A percentile compares a stretch with the other conserved stretches of the same genome.
Conservation (phyloP, 2,113 vertebrate genomes). For the Gymnobelideus leadbeateri region DNA sequence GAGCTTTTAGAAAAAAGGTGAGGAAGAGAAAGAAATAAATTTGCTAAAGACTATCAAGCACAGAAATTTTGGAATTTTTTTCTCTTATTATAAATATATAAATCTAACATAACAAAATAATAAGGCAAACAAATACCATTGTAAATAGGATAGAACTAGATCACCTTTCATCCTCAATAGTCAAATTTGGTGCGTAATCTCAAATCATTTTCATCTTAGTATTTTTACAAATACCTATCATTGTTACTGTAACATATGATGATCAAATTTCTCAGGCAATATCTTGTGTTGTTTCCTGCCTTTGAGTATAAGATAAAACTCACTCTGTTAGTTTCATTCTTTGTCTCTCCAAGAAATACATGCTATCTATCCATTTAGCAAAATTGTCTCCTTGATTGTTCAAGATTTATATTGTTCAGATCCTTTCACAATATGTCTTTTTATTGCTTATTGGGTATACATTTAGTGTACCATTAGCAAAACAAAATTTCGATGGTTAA, state of each 20-base stretch:
- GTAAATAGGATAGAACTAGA: not conserved
- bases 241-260: not conserved
- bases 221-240: not conserved
- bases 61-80: not conserved
- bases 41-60: not conserved
- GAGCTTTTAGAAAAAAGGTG: not conserved
- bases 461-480: no score
- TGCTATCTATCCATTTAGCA: not conserved
- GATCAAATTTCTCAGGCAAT: not conserved
- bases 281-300: not conserved
- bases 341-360: not conserved
- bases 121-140: no score
- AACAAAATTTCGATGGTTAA: no score
- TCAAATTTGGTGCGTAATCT: no score
- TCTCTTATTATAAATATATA: not conserved
- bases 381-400: not conserved
- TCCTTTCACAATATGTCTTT: no score
- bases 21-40: not conserved
- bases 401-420: not conserved
- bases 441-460: no score
- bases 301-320: not conserved
- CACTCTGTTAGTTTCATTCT: not conserved
- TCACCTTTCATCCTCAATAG: not conserved
- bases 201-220: not conserved
- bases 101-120: not conserved